These are phyloP conservation scores for Chloroceryle inda DNA, from an alignment of 2,797 vertebrate genomes.

Conservation along the genomic window DNA sequence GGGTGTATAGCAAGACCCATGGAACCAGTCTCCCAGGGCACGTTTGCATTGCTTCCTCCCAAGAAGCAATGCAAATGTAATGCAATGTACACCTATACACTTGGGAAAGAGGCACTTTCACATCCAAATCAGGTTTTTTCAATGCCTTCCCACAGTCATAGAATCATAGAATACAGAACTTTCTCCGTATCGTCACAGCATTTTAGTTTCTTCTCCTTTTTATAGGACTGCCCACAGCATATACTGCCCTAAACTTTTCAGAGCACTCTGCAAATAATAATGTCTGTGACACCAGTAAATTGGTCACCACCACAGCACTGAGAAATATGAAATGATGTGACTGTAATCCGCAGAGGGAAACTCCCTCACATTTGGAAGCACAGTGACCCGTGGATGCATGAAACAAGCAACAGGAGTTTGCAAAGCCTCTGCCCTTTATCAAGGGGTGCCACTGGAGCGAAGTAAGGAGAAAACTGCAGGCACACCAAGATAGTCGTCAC, in stretches of 20 bases:
- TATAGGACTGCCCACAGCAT: accelerated
- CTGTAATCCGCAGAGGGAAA: background rate
- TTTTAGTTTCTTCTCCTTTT: background rate
- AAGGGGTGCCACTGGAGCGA: background rate
- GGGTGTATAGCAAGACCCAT: accelerated
- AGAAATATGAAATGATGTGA: background rate
- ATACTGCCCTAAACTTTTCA: background rate
- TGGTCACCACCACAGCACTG: background rate
- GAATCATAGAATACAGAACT: background rate
- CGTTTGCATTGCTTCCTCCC: accelerated
- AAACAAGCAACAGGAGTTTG: background rate
- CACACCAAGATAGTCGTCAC: background rate
- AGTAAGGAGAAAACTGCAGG: background rate
- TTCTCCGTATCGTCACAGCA: background rate
- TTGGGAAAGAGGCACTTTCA: background rate
- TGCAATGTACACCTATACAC: accelerated
- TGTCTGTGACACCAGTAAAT: background rate
- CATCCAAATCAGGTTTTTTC: background rate
- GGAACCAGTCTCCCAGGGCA: accelerated
- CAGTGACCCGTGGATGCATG: background rate
- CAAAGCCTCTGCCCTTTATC: background rate
- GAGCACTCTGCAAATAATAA: background rate
- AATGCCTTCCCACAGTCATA: background rate
- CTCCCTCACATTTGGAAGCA: background rate
- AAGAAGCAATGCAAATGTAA: background rate